These are phyloP conservation scores for Dasypogon diadema DNA, from an alignment of 2,888 invertebrate species.

Conservation along the genomic window DNA sequence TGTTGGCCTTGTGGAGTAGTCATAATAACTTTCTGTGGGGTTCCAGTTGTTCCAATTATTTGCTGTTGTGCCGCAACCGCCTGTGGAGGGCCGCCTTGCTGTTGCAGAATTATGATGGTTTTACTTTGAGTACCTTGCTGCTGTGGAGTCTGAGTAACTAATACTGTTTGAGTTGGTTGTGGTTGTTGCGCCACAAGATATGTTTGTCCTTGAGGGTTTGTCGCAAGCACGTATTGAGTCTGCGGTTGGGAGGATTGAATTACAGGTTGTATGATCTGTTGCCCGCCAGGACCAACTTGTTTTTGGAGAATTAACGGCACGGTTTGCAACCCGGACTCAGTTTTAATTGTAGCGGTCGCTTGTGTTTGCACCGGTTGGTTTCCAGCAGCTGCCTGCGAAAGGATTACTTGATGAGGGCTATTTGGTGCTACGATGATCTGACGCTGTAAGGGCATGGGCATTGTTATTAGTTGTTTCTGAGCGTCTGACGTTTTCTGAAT, in stretches of 20 bases:
- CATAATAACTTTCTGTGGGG: slow-evolving; percentile 73
- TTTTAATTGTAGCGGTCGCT: slow-evolving; percentile 67
- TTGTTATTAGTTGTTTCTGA: slow-evolving; percentile 65
- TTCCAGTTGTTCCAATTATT: slow-evolving; percentile 61
- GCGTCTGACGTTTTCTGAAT: slow-evolving; percentile 59
- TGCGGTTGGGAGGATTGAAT: slow-evolving; percentile 67
- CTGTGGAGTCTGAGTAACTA: slow-evolving; percentile 77
- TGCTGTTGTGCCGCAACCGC: slow-evolving; percentile 63
- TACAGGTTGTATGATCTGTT: slow-evolving; percentile 62
- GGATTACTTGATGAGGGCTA: slow-evolving; percentile 58
- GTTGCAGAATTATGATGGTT: slow-evolving; percentile 79
- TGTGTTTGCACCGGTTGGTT: slow-evolving; percentile 10
- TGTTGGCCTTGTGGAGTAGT: slow-evolving; percentile 76
- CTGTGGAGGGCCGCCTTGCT: slow-evolving; percentile 63
- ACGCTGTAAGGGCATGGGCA: slow-evolving; percentile 62
- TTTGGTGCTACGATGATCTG: slow-evolving; percentile 65
- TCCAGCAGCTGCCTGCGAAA: not conserved
- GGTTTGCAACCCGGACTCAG: slow-evolving; percentile 66
- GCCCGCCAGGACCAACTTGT: slow-evolving; percentile 59
- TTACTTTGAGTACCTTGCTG: slow-evolving; percentile 77
- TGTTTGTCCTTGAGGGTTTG: slow-evolving; percentile 72
- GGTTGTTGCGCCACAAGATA: slow-evolving; percentile 78
- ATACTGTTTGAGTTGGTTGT: slow-evolving; percentile 71
- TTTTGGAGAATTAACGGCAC: slow-evolving; percentile 67
- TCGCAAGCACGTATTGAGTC: slow-evolving; percentile 67